phyloP scores from a whole-genome alignment of 2,888 invertebrate species.

The Xestoiulus laeticollis region DNA sequence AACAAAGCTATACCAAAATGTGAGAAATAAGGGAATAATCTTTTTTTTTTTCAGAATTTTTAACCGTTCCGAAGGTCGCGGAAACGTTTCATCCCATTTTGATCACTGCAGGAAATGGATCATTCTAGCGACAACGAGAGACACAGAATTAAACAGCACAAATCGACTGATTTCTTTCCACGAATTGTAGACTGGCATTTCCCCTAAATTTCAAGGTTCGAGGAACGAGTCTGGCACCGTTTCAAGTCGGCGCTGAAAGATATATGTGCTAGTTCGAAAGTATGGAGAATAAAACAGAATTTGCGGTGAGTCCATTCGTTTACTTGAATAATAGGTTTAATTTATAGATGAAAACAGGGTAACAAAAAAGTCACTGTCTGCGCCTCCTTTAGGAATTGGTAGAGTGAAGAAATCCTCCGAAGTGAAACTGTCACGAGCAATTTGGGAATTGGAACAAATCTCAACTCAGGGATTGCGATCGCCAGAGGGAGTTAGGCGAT shows the following conservation, averaged over 20 bases:
- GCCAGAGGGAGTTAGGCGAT: not conserved
- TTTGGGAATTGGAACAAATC: slow-evolving; percentile 39
- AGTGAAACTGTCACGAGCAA: slow-evolving; percentile 4
- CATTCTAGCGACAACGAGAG: not conserved
- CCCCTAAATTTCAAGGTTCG: slow-evolving; percentile 38
- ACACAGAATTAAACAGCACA: not conserved
- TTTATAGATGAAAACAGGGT: slow-evolving; percentile 15
- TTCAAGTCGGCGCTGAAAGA: slow-evolving; percentile 3
- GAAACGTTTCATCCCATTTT: not conserved
- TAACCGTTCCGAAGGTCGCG: not conserved
- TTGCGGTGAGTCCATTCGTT: slow-evolving; percentile 14
- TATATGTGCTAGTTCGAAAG: slow-evolving; percentile 24
- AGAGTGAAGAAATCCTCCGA: not conserved
- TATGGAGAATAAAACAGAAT: slow-evolving; percentile 34
- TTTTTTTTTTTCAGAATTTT: not conserved
- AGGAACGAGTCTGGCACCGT: slow-evolving; percentile 9
- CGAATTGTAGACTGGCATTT: slow-evolving; percentile 6
- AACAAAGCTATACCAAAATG: not conserved
- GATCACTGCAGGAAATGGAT: not conserved
- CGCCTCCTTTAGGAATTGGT: not conserved
- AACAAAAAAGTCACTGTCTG: not conserved
- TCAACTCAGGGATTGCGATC: not conserved
- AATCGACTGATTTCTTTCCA: slow-evolving; percentile 38
- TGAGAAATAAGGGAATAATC: not conserved
- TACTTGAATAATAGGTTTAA: slow-evolving; percentile 35